phyloP scores from a whole-genome alignment of 2,113 vertebrate species.

The Sylvilagus bachmani region DNA sequence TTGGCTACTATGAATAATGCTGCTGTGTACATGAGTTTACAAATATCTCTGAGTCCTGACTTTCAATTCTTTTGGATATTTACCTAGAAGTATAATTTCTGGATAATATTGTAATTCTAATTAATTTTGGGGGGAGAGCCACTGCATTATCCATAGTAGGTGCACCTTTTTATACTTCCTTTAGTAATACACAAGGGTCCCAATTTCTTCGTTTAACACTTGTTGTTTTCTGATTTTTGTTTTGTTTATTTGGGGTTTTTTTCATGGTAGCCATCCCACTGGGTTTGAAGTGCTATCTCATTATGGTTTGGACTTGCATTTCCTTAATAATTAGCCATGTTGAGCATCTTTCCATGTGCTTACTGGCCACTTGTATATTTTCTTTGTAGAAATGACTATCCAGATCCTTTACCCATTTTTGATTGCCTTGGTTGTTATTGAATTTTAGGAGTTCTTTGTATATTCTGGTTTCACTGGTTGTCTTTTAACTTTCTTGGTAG shows the following conservation, averaged over 20 bases:
- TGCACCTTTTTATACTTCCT: neutral
- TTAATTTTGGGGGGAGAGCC: neutral
- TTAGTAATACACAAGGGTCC: neutral
- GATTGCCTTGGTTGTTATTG: neutral
- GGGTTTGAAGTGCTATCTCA: neutral
- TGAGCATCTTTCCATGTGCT: neutral
- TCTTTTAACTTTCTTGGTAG: neutral
- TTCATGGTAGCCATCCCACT: neutral
- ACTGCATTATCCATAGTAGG: neutral
- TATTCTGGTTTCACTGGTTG: neutral
- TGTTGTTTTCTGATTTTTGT: neutral
- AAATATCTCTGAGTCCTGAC: neutral
- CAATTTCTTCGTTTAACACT: neutral
- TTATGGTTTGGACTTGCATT: neutral
- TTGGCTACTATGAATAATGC: neutral
- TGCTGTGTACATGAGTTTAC: neutral
- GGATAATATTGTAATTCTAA: neutral
- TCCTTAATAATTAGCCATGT: neutral
- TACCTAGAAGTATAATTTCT: neutral
- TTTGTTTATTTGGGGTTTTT: neutral
- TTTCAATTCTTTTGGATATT: conserved; percentile 3
- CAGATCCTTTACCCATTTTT: neutral
- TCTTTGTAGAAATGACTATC: neutral
- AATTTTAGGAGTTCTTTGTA: neutral
- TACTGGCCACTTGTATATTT: neutral